These are phyloP conservation scores for Syndactyla subalaris DNA, from an alignment of 2,797 vertebrate species.

Conservation along the genomic window DNA sequence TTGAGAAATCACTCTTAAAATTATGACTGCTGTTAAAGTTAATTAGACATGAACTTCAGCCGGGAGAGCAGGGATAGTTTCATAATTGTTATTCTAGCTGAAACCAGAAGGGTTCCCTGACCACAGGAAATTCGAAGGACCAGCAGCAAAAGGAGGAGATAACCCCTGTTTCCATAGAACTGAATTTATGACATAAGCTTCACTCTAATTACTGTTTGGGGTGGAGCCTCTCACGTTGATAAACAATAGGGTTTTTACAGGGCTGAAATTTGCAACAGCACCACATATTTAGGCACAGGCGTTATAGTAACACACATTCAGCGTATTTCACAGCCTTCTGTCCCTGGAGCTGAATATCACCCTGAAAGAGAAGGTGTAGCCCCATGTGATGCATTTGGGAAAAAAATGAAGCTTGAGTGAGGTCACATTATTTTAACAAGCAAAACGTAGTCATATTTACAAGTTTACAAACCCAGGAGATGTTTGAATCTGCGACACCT, in stretches of 20 bases:
- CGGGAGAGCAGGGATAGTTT: neutral
- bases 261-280: neutral
- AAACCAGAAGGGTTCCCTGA: constrained; percentile 18
- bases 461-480: neutral
- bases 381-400: neutral
- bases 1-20: constrained; percentile 65
- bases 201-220: neutral
- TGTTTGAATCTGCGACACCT: neutral
- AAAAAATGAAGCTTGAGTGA: neutral
- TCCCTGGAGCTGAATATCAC: neutral
- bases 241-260: neutral
- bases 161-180: neutral
- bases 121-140: constrained; percentile 50
- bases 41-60: constrained; percentile 27
- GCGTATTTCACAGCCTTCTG: neutral
- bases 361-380: neutral
- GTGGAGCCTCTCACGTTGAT: neutral
- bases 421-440: neutral
- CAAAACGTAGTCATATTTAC: neutral
- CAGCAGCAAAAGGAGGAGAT: neutral
- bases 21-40: constrained; percentile 52
- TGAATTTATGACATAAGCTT: neutral
- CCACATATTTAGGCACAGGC: neutral
- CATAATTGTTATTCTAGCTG: neutral
- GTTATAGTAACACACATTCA: fast-evolving